Base-by-base conservation (phyloP, 2,797 vertebrate species). In the Sebastes matsubarae region DNA sequence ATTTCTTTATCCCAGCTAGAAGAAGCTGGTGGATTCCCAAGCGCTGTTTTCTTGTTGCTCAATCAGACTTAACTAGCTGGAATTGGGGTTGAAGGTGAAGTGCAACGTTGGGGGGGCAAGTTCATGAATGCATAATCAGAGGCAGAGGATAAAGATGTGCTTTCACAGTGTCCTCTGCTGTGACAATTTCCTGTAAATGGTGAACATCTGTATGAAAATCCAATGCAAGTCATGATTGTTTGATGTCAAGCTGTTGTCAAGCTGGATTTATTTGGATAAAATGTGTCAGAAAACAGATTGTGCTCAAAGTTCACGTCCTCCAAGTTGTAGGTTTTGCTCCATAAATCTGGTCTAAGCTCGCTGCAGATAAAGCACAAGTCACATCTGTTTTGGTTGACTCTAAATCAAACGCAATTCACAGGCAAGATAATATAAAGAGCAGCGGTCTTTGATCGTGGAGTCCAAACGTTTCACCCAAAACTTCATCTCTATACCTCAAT, bases 241-340 rank as follows among this genome's bases (percentile, higher is more conserved):
- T 85, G 85, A 92, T 88, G 87, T 87, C 69, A 68, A 64, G 74
- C 67, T 67, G 83, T 88, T 87, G 89, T 89, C 84, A 81, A 46
- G 60, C 67, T 59, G 80, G 83, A 92, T 90, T 92, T 83, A 88
- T 93, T 93, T 83, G 75, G 76, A 91, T 81, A 75, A 89, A 91
- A 90, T 72, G 89, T 91, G 87, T 91, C 88, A 82, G 82, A 85
- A 84, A 92, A 84, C 80, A 85, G 80, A 89, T 79, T 79, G 80
- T 13, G 72, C 82, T 86, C 82, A 76, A 79, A 90, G 82, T 91
- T 92, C 84, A 74, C 32, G 68, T 88, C 82, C 89, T 87, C 57
- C 38, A 55, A 61, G 32, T 79, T 84, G 75, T 82, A 85, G 79
- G 6, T 87, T 89, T 84, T 74, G 67, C 55, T 68, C 60, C 84